These are phyloP conservation scores for Acestrorhynchus altus DNA, from an alignment of 2,797 vertebrate species.

Conservation along the genomic window DNA sequence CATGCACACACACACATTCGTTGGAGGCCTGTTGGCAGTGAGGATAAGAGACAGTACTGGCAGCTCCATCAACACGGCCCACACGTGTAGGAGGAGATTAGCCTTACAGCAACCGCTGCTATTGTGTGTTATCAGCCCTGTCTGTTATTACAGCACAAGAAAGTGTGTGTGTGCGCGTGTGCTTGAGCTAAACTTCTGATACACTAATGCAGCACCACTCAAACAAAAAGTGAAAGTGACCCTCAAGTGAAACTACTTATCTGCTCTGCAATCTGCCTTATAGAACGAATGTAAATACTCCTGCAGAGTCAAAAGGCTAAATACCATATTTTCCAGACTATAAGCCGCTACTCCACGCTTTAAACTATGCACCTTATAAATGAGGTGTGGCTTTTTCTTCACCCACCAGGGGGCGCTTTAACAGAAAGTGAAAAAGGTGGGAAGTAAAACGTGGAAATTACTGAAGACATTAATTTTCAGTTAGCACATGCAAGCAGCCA, in stretches of 20 bases:
- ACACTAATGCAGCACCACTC: neutral
- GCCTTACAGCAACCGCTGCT: slow-evolving; percentile 45
- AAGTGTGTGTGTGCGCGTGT: slow-evolving; percentile 33
- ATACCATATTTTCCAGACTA: no score
- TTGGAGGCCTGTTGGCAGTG: slow-evolving; percentile 50
- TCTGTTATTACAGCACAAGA: slow-evolving; percentile 46
- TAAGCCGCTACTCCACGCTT: no score
- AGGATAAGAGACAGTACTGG: slow-evolving; percentile 53
- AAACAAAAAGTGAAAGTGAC: slow-evolving; percentile 15
- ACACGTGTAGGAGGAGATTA: slow-evolving; percentile 59
- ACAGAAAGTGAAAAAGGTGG: no score
- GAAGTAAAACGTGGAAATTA: no score
- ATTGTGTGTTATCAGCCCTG: slow-evolving; percentile 58
- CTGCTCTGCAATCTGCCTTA: neutral
- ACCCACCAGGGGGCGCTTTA: no score
- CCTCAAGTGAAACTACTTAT: neutral
- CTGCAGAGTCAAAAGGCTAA: neutral
- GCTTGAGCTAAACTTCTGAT: slow-evolving; percentile 25
- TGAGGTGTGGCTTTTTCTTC: no score
- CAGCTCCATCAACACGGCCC: slow-evolving; percentile 51
- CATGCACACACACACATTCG: slow-evolving; percentile 37
- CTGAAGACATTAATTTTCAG: no score
- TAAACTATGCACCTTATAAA: no score
- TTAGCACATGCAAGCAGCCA: no score
- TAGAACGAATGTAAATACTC: neutral